A percentile compares a stretch with the other conserved stretches of the same genome.
Evolutionary conservation across 2,113 vertebrate species (phyloP).

Genomic region (Neomonachus schauinslandi): DNA sequence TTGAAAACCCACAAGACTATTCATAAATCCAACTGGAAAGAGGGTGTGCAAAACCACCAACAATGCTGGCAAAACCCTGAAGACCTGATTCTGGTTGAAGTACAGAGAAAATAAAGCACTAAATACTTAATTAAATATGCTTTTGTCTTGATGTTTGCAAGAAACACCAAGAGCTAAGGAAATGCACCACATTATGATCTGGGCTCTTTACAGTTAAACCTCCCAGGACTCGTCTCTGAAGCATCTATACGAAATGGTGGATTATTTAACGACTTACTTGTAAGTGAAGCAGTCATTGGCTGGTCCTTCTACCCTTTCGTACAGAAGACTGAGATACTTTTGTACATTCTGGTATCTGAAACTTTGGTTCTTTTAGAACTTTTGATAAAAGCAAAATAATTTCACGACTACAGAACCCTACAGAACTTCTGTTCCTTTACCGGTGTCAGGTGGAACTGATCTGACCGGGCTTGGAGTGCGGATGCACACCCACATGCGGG

Average conservation of each 20-base stretch:
- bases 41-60: slow-evolving; percentile 56
- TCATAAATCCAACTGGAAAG: slow-evolving; percentile 63
- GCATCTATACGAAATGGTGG: background rate
- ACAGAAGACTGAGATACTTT: slow-evolving; percentile 52
- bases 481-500: fast-evolving
- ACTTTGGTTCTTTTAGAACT: slow-evolving; percentile 78
- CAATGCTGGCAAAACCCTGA: slow-evolving; percentile 27
- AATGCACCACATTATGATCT: background rate
- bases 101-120: slow-evolving; percentile 52
- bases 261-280: background rate
- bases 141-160: slow-evolving; percentile 1
- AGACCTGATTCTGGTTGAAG: slow-evolving; percentile 48
- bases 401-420: background rate
- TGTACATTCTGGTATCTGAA: slow-evolving; percentile 65
- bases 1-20: slow-evolving; percentile 56
- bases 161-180: slow-evolving; percentile 4
- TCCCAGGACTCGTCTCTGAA: background rate
- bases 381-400: slow-evolving; percentile 56
- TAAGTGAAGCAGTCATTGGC: slow-evolving; percentile 17
- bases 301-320: slow-evolving; percentile 28
- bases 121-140: background rate
- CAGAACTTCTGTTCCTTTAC: background rate
- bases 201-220: background rate
- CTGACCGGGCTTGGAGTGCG: background rate
- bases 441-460: background rate